These are phyloP conservation scores for Cuniculus paca DNA, from an alignment of 2,797 vertebrate species.

Conservation along the genomic window DNA sequence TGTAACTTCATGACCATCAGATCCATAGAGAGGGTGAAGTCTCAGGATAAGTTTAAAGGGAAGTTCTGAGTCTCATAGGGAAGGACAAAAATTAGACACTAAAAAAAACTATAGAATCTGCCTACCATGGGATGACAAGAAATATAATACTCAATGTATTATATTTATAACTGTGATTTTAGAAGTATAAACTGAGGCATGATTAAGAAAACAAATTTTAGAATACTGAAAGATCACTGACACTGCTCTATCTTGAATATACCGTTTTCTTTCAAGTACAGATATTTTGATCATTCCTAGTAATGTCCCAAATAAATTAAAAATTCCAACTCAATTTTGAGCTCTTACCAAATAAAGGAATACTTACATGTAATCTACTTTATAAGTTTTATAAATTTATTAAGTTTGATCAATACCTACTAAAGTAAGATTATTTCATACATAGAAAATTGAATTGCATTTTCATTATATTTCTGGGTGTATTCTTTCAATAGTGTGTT, in stretches of 20 bases:
- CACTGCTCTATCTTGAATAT: not conserved
- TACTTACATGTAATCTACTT: not conserved
- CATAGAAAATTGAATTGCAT: conserved; percentile 16
- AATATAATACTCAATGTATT: not conserved
- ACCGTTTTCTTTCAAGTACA: not conserved
- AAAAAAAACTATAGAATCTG: not conserved
- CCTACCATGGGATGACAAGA: not conserved
- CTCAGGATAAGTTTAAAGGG: not conserved
- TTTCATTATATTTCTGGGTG: conserved; percentile 41
- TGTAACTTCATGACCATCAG: not conserved
- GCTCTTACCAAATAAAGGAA: conserved; percentile 46
- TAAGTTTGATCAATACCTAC: conserved; percentile 21
- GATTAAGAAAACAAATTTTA: conserved; percentile 16
- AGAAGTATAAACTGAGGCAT: not conserved
- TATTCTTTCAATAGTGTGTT: not conserved
- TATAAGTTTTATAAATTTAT: conserved; percentile 19
- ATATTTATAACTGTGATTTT: not conserved
- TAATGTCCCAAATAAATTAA: conserved; percentile 14
- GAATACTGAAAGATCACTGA: not conserved
- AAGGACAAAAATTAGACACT: not conserved
- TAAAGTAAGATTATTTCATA: conserved; percentile 61
- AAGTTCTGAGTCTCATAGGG: not conserved
- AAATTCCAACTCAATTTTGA: conserved; percentile 53
- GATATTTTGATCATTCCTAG: not conserved
- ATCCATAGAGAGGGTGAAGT: not conserved